These are phyloP conservation scores for Eilema caniola DNA, from an alignment of 2,888 invertebrate species.

Conservation along the genomic window DNA sequence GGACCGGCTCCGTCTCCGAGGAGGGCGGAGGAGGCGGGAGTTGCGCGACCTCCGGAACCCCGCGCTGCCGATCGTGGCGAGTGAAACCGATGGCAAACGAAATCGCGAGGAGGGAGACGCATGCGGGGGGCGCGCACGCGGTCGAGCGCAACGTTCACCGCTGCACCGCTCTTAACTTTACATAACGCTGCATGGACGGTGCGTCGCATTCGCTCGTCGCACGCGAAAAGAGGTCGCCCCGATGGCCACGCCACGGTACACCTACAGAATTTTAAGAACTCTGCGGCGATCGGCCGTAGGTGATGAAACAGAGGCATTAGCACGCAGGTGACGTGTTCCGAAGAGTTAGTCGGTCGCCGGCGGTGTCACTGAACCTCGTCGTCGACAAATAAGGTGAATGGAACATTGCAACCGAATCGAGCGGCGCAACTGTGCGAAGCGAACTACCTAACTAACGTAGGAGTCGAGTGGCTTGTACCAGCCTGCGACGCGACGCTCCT, in stretches of 20 bases:
- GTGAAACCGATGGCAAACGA: constrained; percentile 75
- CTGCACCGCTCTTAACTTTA: constrained; percentile 81
- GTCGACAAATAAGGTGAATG: constrained; percentile 84
- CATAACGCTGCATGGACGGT: constrained; percentile 77
- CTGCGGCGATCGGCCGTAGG: constrained; percentile 65
- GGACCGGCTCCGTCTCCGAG: constrained; percentile 66
- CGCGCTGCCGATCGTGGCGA: constrained; percentile 69
- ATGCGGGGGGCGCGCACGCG: constrained; percentile 75
- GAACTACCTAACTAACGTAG: constrained; percentile 55
- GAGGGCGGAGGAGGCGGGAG: constrained; percentile 75
- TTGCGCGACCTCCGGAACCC: constrained; percentile 80
- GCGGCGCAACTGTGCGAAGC: constrained; percentile 60
- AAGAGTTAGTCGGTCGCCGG: constrained; percentile 76
- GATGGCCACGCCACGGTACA: constrained; percentile 68
- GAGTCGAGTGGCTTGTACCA: constrained; percentile 57
- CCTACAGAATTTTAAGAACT: constrained; percentile 79
- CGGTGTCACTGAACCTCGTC: constrained; percentile 84
- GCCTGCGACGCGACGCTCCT: constrained; percentile 66
- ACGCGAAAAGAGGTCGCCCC: constrained; percentile 79
- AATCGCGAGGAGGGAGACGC: constrained; percentile 68
- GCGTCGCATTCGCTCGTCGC: constrained; percentile 61
- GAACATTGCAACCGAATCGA: constrained; percentile 82
- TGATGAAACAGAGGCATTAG: constrained; percentile 79
- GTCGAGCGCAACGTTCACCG: constrained; percentile 80
- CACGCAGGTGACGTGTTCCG: constrained; percentile 80